phyloP scores from a whole-genome alignment of 2,797 vertebrate genomes.

The Dryobates pubescens region DNA sequence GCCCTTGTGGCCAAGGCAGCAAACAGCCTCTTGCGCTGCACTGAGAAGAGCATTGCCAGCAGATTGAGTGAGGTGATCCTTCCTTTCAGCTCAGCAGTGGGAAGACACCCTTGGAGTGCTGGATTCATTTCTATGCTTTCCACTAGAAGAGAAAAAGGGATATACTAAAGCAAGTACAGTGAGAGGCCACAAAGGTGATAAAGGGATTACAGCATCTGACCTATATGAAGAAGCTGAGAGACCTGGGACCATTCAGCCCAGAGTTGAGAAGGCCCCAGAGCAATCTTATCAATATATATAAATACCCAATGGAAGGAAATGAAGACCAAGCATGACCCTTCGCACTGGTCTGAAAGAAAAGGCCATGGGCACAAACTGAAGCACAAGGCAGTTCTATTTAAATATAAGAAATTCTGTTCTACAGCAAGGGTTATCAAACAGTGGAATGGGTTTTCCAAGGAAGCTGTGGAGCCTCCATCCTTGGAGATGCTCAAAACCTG shows the following conservation, averaged over 20 bases:
- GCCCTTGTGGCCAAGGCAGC: background rate
- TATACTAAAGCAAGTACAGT: background rate
- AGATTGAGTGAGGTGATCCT: background rate
- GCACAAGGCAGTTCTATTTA: background rate
- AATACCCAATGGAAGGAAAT: background rate
- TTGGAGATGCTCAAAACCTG: background rate
- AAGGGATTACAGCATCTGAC: background rate
- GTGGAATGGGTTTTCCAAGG: background rate
- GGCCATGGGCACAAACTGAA: background rate
- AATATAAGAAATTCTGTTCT: background rate
- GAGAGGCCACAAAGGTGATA: background rate
- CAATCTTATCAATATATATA: background rate
- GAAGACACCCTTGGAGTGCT: background rate
- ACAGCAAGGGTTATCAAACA: background rate
- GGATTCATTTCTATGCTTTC: background rate
- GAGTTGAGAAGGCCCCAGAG: background rate
- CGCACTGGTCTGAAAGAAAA: background rate
- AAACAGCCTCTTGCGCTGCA: background rate
- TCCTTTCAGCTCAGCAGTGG: background rate
- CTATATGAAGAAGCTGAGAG: background rate
- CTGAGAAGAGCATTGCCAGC: background rate
- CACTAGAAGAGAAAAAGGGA: background rate
- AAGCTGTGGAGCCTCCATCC: background rate
- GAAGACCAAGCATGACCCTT: background rate
- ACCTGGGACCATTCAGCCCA: background rate